Base-by-base conservation (phyloP, 2,113 vertebrate genomes). In the Mirza zaza region DNA sequence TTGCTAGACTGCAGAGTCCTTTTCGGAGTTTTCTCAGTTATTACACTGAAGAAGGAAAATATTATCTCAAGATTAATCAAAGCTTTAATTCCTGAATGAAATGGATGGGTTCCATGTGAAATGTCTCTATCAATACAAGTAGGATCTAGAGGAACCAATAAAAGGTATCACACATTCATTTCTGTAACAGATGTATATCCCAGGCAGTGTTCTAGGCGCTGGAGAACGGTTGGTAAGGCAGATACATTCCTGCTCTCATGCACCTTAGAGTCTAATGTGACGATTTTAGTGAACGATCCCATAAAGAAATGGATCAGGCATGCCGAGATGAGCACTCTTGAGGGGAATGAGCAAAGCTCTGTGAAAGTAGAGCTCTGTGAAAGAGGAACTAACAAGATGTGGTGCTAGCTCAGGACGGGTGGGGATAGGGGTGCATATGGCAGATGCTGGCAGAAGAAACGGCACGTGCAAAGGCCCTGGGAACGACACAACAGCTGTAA, bases 1-100 rank as follows among this genome's bases (percentile, higher is more conserved):
- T 77, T 34, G 12, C 27, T 15, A 71, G 90, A 52, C 8, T 25
- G 4, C 21, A 10, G 8, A 20, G 18, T 32, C 57, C 20, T 48
- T 63, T 48, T 57, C 55, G 65, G 55, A 42, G 20, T 84, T 87
- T 39, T 59, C 63, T 93, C 42, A 36, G 5, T 55, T 59, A 84
- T 45, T 77, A 75, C 8, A 45, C 3, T 21, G 15, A 61, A 75
- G 50, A 84, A 83, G 36, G 61, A 48, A 88, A 94, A 87, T 8
- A 32, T 23, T 68, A 92, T 27, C 48, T 92, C 55, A 29, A 67
- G 34, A 61, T 39, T 32, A 68, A 90, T 21, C 63, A 63, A 27
- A 13, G 48, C 75, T 97, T 76, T 96, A 77, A 96, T 63, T 88
- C 70, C 77, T 68, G 7, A 55, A 92, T 93, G 85, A 91, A 94